These are phyloP conservation scores for Heliopora coerulea DNA, from an alignment of 92 coral and sea anemone genomes.

Conservation along the genomic window DNA sequence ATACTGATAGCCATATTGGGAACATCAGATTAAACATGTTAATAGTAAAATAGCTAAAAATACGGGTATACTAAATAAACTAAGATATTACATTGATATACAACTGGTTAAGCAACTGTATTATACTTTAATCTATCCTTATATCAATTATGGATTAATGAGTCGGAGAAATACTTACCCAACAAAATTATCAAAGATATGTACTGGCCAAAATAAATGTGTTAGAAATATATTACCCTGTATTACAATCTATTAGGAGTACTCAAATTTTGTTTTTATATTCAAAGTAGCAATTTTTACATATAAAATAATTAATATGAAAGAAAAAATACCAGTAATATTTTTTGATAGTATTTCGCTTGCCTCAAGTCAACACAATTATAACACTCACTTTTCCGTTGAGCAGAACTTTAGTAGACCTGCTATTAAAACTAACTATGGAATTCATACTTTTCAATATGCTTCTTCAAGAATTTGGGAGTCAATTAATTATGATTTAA, in stretches of 20 bases:
- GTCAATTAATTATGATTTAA: too few species aligned
- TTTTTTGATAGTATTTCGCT: conserved; percentile 28
- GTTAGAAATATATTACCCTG: conserved; percentile 36
- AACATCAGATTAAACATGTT: conserved; percentile 11
- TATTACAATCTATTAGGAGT: conserved; percentile 43
- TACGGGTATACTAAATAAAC: conserved; percentile 24
- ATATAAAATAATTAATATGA: conserved; percentile 40
- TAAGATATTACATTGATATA: conserved; percentile 12
- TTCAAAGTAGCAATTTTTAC: conserved; percentile 36
- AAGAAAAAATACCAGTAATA: conserved; percentile 24
- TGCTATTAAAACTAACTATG: background rate
- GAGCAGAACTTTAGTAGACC: conserved; percentile 17
- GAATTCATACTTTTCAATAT: background rate
- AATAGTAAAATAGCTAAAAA: conserved; percentile 18
- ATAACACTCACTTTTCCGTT: conserved; percentile 51
- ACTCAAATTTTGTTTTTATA: conserved; percentile 44
- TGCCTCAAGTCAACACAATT: conserved; percentile 39
- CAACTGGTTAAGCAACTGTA: conserved; percentile 15
- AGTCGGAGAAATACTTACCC: conserved; percentile 38
- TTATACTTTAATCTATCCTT: conserved; percentile 16
- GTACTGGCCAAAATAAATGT: conserved; percentile 56
- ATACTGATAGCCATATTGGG: conserved; percentile 14
- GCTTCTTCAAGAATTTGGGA: background rate
- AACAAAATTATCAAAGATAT: conserved; percentile 22
- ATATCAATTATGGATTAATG: conserved; percentile 26